Evolutionary conservation across 2,797 vertebrate genomes (phyloP).

Genomic region (Anisognathus igniventris): DNA sequence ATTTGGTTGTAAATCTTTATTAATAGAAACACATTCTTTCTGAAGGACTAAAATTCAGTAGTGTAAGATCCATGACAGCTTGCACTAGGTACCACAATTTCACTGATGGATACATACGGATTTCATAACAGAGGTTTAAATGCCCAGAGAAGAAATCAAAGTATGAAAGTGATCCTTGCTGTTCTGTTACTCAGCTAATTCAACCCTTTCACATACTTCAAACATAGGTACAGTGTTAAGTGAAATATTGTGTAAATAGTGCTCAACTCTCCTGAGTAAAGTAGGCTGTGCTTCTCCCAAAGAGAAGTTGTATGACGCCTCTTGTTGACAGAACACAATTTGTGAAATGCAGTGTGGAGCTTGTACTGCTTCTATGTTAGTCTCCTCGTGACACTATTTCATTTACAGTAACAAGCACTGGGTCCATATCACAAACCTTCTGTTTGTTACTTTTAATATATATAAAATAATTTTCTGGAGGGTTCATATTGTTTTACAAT

Average conservation of each 20-base stretch:
- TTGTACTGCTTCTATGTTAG: not conserved
- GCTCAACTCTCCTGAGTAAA: slow-evolving; percentile 4
- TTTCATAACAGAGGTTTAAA: slow-evolving; percentile 46
- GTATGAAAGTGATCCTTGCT: slow-evolving; percentile 29
- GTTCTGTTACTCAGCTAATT: not conserved
- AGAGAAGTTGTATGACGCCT: not conserved
- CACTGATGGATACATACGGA: not conserved
- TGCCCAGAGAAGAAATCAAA: slow-evolving; percentile 39
- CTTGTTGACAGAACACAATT: not conserved
- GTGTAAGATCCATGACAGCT: slow-evolving; percentile 46
- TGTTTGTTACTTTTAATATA: not conserved
- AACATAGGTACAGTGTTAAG: not conserved
- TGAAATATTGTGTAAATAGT: not conserved
- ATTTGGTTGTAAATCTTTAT: slow-evolving; percentile 72
- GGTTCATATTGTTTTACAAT: not conserved
- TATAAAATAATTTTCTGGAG: not conserved
- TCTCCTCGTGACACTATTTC: not conserved
- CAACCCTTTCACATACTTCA: not conserved
- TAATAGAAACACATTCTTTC: slow-evolving; percentile 75
- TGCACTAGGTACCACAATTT: slow-evolving; percentile 39
- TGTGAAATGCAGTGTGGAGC: not conserved
- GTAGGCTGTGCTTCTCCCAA: not conserved
- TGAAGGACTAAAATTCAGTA: slow-evolving; percentile 63
- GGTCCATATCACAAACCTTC: not conserved
- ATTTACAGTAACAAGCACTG: not conserved